Evolutionary conservation across 2,888 invertebrate species (phyloP).

Genomic region (Thereva nobilitata): DNA sequence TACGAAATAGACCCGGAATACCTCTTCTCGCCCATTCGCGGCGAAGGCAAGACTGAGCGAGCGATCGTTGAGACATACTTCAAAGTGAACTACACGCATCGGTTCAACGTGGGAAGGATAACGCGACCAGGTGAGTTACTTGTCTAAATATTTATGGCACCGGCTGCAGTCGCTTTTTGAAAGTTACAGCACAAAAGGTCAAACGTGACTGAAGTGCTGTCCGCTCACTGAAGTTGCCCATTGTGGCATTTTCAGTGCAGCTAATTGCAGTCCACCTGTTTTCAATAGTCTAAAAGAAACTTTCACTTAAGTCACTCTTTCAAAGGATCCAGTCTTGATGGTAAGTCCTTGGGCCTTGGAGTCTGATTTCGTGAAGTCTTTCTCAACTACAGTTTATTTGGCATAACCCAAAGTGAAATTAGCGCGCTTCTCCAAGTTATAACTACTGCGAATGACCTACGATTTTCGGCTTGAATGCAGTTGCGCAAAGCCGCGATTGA

Average conservation of each 20-base stretch:
- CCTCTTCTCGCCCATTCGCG: constrained; percentile 86
- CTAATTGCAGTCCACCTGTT: background rate
- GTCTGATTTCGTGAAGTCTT: too few species aligned
- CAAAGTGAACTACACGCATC: constrained; percentile 84
- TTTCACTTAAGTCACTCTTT: too few species aligned
- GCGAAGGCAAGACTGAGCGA: constrained; percentile 81
- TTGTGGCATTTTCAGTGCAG: background rate
- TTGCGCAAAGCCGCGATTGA: too few species aligned
- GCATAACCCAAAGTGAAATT: too few species aligned
- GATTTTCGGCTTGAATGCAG: too few species aligned
- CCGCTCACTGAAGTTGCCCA: background rate
- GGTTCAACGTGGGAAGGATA: constrained; percentile 84
- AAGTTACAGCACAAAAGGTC: background rate
- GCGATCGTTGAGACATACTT: constrained; percentile 81
- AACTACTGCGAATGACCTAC: too few species aligned
- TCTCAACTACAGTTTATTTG: too few species aligned
- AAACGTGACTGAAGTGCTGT: background rate
- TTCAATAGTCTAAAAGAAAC: background rate
- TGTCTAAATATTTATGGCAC: background rate
- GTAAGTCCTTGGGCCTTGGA: too few species aligned
- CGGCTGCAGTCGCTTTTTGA: background rate
- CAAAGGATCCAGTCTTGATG: too few species aligned
- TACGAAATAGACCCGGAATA: constrained; percentile 94
- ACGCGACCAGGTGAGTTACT: constrained; percentile 75
- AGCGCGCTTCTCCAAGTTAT: too few species aligned